Conservation (phyloP, 2,888 invertebrate species). For the Orgyia antiqua region DNA sequence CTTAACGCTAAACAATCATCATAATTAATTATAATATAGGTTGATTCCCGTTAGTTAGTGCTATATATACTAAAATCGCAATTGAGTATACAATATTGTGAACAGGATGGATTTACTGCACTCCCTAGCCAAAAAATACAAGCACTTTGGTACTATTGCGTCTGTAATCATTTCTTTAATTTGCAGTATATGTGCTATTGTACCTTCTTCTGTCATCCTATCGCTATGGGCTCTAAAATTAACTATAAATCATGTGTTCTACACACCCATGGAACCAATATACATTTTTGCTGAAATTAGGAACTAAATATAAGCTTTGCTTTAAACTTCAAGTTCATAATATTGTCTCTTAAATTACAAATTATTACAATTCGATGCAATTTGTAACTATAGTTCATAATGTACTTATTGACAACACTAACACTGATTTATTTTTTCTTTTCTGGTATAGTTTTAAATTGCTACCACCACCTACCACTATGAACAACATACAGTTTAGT, state of each 20-base stretch:
- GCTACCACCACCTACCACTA: slow-evolving; percentile 42
- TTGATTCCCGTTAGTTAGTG: slow-evolving; percentile 35
- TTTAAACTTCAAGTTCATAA: slow-evolving; percentile 50
- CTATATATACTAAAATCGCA: slow-evolving; percentile 30
- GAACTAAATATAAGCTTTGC: slow-evolving; percentile 75
- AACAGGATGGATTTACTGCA: slow-evolving; percentile 27
- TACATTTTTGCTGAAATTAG: slow-evolving; percentile 54
- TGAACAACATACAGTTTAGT: slow-evolving; percentile 38
- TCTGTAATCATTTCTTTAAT: too few relatives aligned
- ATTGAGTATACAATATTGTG: slow-evolving; percentile 30
- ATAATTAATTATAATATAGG: slow-evolving; percentile 28
- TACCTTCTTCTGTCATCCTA: slow-evolving; percentile 14
- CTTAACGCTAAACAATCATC: slow-evolving; percentile 30
- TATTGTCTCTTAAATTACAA: slow-evolving; percentile 42
- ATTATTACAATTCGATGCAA: slow-evolving; percentile 35
- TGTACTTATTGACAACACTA: slow-evolving; percentile 31
- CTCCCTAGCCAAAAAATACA: slow-evolving; percentile 5
- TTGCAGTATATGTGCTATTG: too few relatives aligned
- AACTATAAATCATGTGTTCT: slow-evolving; percentile 15
- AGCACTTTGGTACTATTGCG: slow-evolving; percentile 10
- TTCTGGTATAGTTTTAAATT: slow-evolving; percentile 34
- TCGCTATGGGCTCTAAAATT: slow-evolving; percentile 24
- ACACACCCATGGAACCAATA: too few relatives aligned
- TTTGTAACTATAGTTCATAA: slow-evolving; percentile 35
- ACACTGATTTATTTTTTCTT: slow-evolving; percentile 35